Evolutionary conservation across 2,113 vertebrate species (phyloP), one percentile per base, ranked within the genome.

Genomic region (Microcebus ravelobensis): DNA sequence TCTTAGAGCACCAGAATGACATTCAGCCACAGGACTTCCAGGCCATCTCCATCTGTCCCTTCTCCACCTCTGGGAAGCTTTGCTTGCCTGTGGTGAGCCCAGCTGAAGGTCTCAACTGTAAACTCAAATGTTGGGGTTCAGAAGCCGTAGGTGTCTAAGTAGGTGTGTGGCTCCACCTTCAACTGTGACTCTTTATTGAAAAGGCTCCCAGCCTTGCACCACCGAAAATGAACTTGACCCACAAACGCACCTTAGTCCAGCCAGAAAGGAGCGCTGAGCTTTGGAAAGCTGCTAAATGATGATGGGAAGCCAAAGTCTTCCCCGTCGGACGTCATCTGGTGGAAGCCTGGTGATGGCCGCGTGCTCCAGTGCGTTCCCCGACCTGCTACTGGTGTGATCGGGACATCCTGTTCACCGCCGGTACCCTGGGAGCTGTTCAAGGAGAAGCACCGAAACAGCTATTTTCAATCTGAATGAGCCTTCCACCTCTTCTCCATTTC

Each of bases 361-460:
- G 0, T 23, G 67, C 29, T 61, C 3, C 20, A 2, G n/a, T 1
- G 14, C 1, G 2, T 0, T 65, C 0, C 4, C 29, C 0, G 0
- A 11, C 23, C 0, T 0, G 1, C 2, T 2, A 3, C 96, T 5
- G 6, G 76, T 18, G 90, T 94, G 57, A 65, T n/a, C 0, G 0
- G 76, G 87, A 31, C 29, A 96, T 85, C 79, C 92, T 68, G 45
- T 76, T 2, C 68, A 29, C 31, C 67, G 29, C 18, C 0, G 0
- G 42, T 85, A 94, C 48, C 2, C 39, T 13, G 91, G 94, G 97
- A 92, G 84, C 87, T 90, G 95, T 87, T 97, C 77, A 0, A 36
- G 25, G 31, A 39, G 42, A 68, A 70, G 27, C 11, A 11, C 11
- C 42, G 0, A 59, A 65, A 50, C 81, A 57, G 94, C 55, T 79